Evolutionary conservation across 2,888 invertebrate genomes (phyloP).

Genomic region (Metalampra italica): DNA sequence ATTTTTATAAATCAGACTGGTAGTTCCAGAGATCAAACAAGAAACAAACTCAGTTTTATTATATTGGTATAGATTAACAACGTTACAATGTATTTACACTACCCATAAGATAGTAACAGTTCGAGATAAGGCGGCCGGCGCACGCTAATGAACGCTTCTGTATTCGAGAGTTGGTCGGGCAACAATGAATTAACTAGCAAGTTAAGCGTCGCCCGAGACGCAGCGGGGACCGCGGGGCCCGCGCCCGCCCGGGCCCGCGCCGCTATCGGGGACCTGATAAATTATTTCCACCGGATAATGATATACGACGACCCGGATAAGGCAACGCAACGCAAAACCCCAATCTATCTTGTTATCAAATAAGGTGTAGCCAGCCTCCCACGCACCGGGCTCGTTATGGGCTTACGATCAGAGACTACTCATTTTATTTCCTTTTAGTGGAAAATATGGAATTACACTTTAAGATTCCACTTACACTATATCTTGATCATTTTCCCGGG

Average conservation of each 20-base stretch:
- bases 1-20: too few relatives aligned
- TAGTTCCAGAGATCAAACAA: too few relatives aligned
- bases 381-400: not conserved
- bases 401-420: too few relatives aligned
- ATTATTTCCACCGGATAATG: constrained; percentile 36
- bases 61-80: too few relatives aligned
- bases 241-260: constrained; percentile 10
- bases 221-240: constrained; percentile 20
- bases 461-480: too few relatives aligned
- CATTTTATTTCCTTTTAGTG: not conserved
- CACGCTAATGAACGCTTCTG: too few relatives aligned
- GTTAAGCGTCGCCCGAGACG: constrained; percentile 6
- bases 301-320: constrained; percentile 14
- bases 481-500: too few relatives aligned
- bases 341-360: constrained; percentile 4
- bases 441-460: too few relatives aligned
- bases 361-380: not conserved
- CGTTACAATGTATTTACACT: too few relatives aligned
- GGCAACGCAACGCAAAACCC: not conserved
- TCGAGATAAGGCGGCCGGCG: too few relatives aligned
- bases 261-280: constrained; percentile 33
- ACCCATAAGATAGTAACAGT: too few relatives aligned
- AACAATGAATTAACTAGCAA: not conserved
- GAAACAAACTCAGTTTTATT: too few relatives aligned
- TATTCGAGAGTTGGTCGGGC: not conserved